Base-by-base conservation (phyloP, 2,113 vertebrate species). In the Periophthalmodon schlosseri region DNA sequence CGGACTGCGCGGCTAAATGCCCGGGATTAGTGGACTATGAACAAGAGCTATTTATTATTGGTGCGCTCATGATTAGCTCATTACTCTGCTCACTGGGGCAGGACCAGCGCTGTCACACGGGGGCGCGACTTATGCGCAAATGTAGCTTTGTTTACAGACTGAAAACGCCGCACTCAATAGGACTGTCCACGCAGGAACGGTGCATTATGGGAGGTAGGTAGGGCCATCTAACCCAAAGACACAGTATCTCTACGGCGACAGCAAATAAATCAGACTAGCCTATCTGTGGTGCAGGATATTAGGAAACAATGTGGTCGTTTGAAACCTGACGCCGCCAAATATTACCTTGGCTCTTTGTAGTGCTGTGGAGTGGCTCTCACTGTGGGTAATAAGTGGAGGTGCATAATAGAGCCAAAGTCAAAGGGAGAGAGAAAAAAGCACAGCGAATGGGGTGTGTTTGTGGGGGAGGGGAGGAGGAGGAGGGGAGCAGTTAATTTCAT, bases 401-500 rank as follows among this genome's bases (percentile, higher is more conserved):
- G 60, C 11, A 57, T 58, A 70, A 66, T 34, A 49, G 60, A 70
- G 50, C 65, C 63, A 75, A 69, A 80, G 80, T 80, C 73, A 88
- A 73, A 88, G 58, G n/a, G 39, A 44, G 39, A 69, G 18, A 76
- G 56, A 70, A 49, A 70, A 49, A 6, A 44, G 36, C 73, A 69
- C 33, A 57, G 68, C 5, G 34, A 68, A 14, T 44, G 70, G 33
- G 60, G 36, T 20, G 49, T 65, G 63, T 65, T 65, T 65, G 58
- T 52, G 36, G 52, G 24, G 58, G 70, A 76, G 16, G 57, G 50
- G 82, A 85, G 78, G 84, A 85, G 78, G 84, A 75, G 84, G 58
- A 74, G 63, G 87, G 9, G 63, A 65, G 63, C 76, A 87, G 86
- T 85, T 91, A 87, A 92, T 93, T 92, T 91, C 88, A 91, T 90